Conservation (phyloP, 2,797 vertebrate genomes). For the Kryptolebias ocellatus region DNA sequence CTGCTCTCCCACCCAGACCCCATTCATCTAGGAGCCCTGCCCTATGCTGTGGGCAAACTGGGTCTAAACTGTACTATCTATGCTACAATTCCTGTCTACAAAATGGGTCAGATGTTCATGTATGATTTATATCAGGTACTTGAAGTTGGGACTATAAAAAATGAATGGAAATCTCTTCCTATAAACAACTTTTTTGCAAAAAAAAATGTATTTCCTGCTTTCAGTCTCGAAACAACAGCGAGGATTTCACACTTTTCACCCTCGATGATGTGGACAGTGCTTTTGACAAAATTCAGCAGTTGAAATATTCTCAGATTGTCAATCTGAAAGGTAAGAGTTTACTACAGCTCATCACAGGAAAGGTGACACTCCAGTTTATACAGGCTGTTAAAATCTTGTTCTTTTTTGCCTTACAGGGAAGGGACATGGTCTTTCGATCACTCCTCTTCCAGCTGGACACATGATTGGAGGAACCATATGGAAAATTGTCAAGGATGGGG, state of each 20-base stretch:
- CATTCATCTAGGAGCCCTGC: constrained; percentile 94
- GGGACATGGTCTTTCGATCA: constrained; percentile 98
- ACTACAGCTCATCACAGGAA: background rate
- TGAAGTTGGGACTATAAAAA: constrained; percentile 12
- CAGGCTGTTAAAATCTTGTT: background rate
- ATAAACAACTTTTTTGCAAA: background rate
- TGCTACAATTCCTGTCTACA: constrained; percentile 98
- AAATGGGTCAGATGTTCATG: constrained; percentile 99
- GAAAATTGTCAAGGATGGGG: constrained; percentile 99
- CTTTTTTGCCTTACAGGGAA: constrained; percentile 85
- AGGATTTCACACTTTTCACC: constrained; percentile 95
- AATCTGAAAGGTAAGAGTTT: constrained; percentile 91
- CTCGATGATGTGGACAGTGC: constrained; percentile 97
- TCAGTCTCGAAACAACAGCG: constrained; percentile 97
- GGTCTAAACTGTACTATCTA: constrained; percentile 98
- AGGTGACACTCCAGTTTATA: background rate
- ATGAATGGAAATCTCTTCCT: constrained; percentile 1
- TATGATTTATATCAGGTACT: constrained; percentile 97
- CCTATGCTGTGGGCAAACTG: constrained; percentile 96
- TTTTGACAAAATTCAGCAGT: constrained; percentile 98
- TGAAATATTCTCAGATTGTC: constrained; percentile 99
- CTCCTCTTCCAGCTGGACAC: constrained; percentile 95
- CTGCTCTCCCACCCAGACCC: constrained; percentile 97
- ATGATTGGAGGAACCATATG: constrained; percentile 99
- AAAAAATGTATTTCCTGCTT: constrained; percentile 22